These are phyloP conservation scores for Xiphorhynchus elegans DNA, from an alignment of 2,113 vertebrate genomes.

Conservation along the genomic window DNA sequence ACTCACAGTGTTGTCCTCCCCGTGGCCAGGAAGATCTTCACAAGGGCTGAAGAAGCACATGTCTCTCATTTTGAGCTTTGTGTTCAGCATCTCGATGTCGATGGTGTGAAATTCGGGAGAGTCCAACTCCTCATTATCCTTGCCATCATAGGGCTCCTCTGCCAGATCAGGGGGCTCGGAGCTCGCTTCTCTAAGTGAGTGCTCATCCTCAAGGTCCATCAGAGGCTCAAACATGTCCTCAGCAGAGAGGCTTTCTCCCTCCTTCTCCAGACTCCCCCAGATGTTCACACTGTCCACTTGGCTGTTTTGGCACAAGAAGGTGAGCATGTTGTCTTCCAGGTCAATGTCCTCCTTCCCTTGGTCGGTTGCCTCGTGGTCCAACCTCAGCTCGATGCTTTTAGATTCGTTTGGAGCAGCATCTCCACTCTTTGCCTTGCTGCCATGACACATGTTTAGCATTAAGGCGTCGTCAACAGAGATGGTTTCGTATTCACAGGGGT, in stretches of 20 bases:
- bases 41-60: constrained; percentile 78
- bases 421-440: constrained; percentile 61
- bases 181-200: constrained; percentile 16
- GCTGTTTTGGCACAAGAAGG: constrained; percentile 68
- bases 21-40: constrained; percentile 59
- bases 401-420: constrained; percentile 5
- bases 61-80: constrained; percentile 83
- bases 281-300: constrained; percentile 51
- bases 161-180: constrained; percentile 64
- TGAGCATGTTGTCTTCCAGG: constrained; percentile 43
- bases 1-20: not conserved
- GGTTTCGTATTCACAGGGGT: constrained; percentile 81
- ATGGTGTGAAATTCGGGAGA: constrained; percentile 72
- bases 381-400: constrained; percentile 1
- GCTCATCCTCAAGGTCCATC: constrained; percentile 64
- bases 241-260: not conserved
- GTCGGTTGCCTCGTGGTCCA: not conserved
- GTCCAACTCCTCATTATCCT: not conserved
- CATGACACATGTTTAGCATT: constrained; percentile 84
- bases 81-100: constrained; percentile 80
- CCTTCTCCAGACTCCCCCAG: constrained; percentile 75
- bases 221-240: constrained; percentile 67
- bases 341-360: constrained; percentile 31
- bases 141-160: not conserved
- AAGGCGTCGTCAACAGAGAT: constrained; percentile 83